Evolutionary conservation across 2,113 vertebrate genomes (phyloP).

Genomic region (Galemys pyrenaicus): DNA sequence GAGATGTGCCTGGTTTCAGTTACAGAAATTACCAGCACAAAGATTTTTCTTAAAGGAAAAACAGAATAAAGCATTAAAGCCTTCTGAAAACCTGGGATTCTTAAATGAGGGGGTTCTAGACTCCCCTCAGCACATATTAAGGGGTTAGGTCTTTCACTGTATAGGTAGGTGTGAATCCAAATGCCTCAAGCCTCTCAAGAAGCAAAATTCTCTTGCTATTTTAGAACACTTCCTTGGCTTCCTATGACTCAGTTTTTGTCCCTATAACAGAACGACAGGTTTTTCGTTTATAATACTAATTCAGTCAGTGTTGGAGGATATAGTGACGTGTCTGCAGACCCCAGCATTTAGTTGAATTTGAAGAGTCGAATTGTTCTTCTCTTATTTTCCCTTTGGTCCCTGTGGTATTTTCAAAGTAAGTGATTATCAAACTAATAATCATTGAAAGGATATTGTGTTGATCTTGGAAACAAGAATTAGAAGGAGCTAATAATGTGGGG

Average conservation of each 20-base stretch:
- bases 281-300: background rate
- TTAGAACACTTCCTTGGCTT: conserved; percentile 15
- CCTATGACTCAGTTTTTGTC: conserved; percentile 15
- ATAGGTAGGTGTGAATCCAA: background rate
- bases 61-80: background rate
- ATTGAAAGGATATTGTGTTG: background rate
- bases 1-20: conserved; percentile 3
- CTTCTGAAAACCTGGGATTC: background rate
- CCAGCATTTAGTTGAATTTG: background rate
- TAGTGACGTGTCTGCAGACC: background rate
- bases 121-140: background rate
- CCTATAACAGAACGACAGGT: background rate
- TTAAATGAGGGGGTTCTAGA: background rate
- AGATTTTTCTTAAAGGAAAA: conserved; percentile 36
- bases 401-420: conserved; percentile 43
- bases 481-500: background rate
- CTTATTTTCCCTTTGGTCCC: background rate
- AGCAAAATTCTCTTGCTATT: background rate
- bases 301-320: background rate
- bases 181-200: background rate
- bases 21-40: conserved; percentile 38
- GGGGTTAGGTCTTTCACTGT: background rate
- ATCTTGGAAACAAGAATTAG: conserved; percentile 54
- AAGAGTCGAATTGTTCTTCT: background rate
- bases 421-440: conserved; percentile 29